These are phyloP conservation scores for Thunnus albacares DNA, from an alignment of 2,797 vertebrate species.

Conservation along the genomic window DNA sequence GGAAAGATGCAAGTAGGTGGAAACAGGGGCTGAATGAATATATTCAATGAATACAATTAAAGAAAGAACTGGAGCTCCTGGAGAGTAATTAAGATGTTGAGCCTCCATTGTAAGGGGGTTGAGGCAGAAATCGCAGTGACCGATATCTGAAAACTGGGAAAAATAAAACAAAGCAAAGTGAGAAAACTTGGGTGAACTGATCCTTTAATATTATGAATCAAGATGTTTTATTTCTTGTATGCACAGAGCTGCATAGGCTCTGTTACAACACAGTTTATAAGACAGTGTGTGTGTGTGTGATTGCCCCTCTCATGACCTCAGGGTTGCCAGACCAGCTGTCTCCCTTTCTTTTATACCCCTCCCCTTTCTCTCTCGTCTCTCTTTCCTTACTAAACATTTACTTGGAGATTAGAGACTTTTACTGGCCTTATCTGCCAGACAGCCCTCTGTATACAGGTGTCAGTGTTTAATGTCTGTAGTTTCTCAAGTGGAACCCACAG, in stretches of 20 bases:
- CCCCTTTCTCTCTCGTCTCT: constrained; percentile 23
- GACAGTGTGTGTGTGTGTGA: constrained; percentile 17
- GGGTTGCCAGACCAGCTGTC: constrained; percentile 64
- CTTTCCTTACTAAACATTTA: constrained; percentile 68
- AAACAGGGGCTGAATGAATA: too few relatives aligned
- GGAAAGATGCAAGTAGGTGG: too few relatives aligned
- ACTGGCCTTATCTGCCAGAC: constrained; percentile 47
- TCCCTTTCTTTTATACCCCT: constrained; percentile 35
- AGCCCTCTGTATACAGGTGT: constrained; percentile 57
- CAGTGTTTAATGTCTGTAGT: constrained; percentile 52
- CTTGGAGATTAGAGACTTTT: constrained; percentile 59
- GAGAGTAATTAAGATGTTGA: too few relatives aligned
- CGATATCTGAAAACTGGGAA: neutral
- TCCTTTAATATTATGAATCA: neutral
- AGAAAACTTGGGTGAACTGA: neutral
- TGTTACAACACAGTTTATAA: neutral
- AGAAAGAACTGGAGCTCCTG: too few relatives aligned
- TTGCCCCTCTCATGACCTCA: constrained; percentile 62
- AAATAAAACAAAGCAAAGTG: too few relatives aligned
- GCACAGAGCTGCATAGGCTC: neutral
- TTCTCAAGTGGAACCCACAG: constrained; percentile 48
- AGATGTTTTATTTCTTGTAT: neutral
- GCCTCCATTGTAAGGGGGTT: too few relatives aligned
- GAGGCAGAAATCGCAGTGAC: neutral
- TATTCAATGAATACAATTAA: too few relatives aligned